Percentiles rank a stretch among this genome's conserved stretches.
Conservation (phyloP, 1,140 invertebrate species). For the Tachypleus tridentatus region DNA sequence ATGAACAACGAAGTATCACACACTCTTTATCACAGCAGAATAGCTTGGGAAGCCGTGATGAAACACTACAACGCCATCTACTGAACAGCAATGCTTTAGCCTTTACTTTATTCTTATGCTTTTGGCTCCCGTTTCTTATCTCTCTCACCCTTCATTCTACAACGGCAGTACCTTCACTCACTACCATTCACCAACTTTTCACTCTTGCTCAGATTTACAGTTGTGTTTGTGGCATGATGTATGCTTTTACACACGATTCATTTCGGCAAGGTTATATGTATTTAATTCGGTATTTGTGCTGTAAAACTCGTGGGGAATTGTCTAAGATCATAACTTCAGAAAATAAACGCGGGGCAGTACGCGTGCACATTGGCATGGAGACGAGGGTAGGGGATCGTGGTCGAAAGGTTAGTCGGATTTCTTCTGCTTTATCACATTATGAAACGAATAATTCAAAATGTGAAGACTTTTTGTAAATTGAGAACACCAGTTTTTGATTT, state of each 20-base stretch:
- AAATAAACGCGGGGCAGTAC: constrained; percentile 19
- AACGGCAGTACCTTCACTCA: background rate
- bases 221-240: constrained; percentile 19
- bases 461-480: too few species aligned
- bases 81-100: constrained; percentile 21
- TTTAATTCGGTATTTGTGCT: constrained; percentile 23
- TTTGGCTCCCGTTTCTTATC: constrained; percentile 20
- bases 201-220: constrained; percentile 19
- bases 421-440: too few species aligned
- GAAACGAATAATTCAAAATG: too few species aligned
- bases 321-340: constrained; percentile 22
- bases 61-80: constrained; percentile 18
- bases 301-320: constrained; percentile 22
- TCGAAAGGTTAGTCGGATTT: too few species aligned
- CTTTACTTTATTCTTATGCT: constrained; percentile 18
- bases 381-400: constrained; percentile 12
- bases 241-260: constrained; percentile 18
- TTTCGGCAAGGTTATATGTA: constrained; percentile 21
- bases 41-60: constrained; percentile 17
- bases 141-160: background rate
- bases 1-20: background rate
- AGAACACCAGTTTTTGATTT: too few species aligned
- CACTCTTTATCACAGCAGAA: too few species aligned
- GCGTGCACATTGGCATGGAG: constrained; percentile 23
- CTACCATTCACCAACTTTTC: constrained; percentile 17